Evolutionary conservation across 2,797 vertebrate genomes (phyloP), one percentile per base, ranked within the genome.

Genomic region (Dryobates pubescens): DNA sequence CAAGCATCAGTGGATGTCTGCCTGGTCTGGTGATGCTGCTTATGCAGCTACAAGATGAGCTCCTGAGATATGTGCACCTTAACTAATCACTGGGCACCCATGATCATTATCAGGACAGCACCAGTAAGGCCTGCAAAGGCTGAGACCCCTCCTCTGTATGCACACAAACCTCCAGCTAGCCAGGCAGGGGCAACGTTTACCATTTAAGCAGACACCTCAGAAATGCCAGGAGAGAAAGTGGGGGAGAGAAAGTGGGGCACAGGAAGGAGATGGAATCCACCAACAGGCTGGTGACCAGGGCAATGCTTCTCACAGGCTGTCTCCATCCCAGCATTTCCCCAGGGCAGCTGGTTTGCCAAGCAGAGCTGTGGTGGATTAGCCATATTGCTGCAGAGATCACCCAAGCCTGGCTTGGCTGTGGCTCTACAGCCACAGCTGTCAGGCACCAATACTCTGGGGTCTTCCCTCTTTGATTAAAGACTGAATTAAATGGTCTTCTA

Each of bases 371-470:
- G 79, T 64, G 32, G 43, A 30, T 41, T n/a, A 80, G 41, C 57
- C 71, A 69, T 71, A 58, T 34, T 0, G 2, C 77, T 20, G 54
- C 13, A 76, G 61, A 47, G 16, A 51, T 59, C 29, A 67, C 27
- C 5, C 0, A 3, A 15, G 8, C 1, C 0, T 4, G 10, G 45
- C 49, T 74, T 0, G 1, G 47, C n/a, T n/a, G n/a, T n/a, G n/a
- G n/a, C 30, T 65, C 8, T 29, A 41, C 32, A 78, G 82, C 85
- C 82, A 78, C 82, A 62, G 70, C n/a, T 72, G 38, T 77, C 85
- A 92, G 41, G 26, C 43, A 49, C 27, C 63, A 32, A 34, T 20
- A 59, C 29, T 27, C 47, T 29, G 36, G 15, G 53, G 68, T 76
- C n/a, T 67, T 69, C 56, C 26, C 27, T 83, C 76, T 74, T 72